Evolutionary conservation across 2,888 invertebrate species (phyloP).

Genomic region (Drosophila ezoana): DNA sequence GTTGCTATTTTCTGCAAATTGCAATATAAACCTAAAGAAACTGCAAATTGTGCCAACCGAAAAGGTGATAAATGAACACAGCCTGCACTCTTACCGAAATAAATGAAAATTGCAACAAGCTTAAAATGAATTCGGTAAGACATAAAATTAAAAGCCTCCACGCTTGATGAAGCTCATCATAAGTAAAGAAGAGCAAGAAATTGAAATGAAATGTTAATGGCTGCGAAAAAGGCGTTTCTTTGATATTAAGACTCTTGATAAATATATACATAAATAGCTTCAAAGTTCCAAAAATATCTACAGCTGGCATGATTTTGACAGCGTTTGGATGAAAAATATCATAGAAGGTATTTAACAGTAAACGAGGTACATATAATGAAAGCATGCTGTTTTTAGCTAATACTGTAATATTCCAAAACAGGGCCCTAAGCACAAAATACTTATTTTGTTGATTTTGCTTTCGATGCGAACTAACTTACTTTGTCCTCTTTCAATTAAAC

Average conservation of each 20-base stretch:
- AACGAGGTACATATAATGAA: no score
- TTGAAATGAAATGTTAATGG: neutral
- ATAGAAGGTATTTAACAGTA: neutral
- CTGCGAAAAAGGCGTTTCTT: conserved; percentile 6
- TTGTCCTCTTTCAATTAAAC: no score
- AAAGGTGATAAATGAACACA: conserved; percentile 33
- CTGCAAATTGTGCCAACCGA: conserved; percentile 10
- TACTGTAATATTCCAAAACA: no score
- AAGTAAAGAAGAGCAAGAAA: neutral
- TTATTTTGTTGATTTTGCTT: no score
- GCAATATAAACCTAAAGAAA: conserved; percentile 26
- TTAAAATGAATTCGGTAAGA: neutral
- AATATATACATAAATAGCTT: conserved; percentile 30
- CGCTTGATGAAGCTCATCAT: neutral
- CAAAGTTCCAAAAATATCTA: conserved; percentile 11
- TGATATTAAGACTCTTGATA: conserved; percentile 8
- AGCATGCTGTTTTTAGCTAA: no score
- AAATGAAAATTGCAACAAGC: neutral
- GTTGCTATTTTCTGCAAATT: conserved; percentile 20
- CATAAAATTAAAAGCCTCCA: conserved; percentile 8
- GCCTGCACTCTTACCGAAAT: conserved; percentile 4
- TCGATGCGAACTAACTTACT: no score
- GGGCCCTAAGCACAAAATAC: no score
- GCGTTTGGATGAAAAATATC: neutral
- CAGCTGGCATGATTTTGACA: neutral